These are phyloP conservation scores for Dromaius novaehollandiae DNA, from an alignment of 2,113 vertebrate genomes.

Conservation along the genomic window DNA sequence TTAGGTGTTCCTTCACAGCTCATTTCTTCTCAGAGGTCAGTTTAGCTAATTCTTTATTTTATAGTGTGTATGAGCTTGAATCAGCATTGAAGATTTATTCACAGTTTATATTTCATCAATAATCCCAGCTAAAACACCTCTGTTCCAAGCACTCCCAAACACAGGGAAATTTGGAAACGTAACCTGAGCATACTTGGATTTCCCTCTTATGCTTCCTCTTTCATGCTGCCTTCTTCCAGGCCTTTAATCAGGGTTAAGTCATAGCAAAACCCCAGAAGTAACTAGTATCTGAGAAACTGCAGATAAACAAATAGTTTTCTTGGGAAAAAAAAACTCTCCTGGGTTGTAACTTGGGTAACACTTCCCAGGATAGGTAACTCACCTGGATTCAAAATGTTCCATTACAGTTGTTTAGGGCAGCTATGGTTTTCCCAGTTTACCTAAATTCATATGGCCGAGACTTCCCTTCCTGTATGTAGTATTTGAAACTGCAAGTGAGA, in stretches of 20 bases:
- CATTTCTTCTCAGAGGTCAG: background rate
- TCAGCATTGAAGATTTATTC: background rate
- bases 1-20: background rate
- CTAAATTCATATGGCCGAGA: background rate
- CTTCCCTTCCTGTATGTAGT: background rate
- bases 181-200: background rate
- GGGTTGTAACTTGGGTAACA: background rate
- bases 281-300: background rate
- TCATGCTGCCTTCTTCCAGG: background rate
- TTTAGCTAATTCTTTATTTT: background rate
- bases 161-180: background rate
- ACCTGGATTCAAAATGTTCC: background rate
- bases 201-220: background rate
- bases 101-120: background rate
- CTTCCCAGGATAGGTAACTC: background rate
- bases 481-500: background rate
- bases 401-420: background rate
- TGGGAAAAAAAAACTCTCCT: background rate
- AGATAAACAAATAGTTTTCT: background rate
- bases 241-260: background rate
- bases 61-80: background rate
- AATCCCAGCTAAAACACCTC: background rate
- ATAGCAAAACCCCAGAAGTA: background rate
- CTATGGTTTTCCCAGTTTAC: background rate
- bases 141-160: background rate